Base-by-base conservation (phyloP, 1,140 invertebrate species). In the Cheumatopsyche charites region DNA sequence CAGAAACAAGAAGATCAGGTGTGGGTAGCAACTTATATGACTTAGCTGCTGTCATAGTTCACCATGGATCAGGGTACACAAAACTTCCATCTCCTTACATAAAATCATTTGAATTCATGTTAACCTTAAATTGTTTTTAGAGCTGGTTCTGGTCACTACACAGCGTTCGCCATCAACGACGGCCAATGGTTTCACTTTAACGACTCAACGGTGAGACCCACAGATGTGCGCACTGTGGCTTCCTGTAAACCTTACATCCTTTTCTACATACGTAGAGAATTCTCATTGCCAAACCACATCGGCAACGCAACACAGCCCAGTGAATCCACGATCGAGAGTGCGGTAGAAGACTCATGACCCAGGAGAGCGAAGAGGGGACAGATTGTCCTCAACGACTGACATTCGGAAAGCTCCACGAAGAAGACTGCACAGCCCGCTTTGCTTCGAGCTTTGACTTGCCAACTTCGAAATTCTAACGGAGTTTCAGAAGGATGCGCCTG, bases 151-250 rank as follows among this genome's bases (percentile, higher is more conserved):
- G 93, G 93, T 67, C 92, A 94, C 81, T 95, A 94, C 81, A 94
- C 92, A 74, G 90, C 92, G 70, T 94, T 92, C 84, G 92, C 92
- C 65, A 89, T 90, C 72, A 91, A 94, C 85, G 89, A 92, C 78
- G 89, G 89, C 62, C 88, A 90, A 75, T 94, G 92, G 92, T 93
- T 92, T 82, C 92, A 94, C 81, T 95, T 94, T 84, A 94, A 95
- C 83, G 93, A 95, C 82, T 92, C 92, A 78, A 90, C 90, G n/a
- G 92, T 95, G n/a, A 87, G 91, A 15, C 86, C 87, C 7, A 88
- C 89, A 47, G 88, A 90, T 76, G 85, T 87, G 12, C 85, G 87
- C 17, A 87, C 89, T 7, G 92, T 95, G 25, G 88, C 88, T 1
- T 87, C 90, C 73, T 92, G 91, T 81, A 94, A 94, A 83, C 92